Percentiles rank a stretch among this genome's conserved stretches.
These are phyloP conservation scores for Dione vanillae DNA, from an alignment of 2,888 invertebrate species.

Conservation along the genomic window DNA sequence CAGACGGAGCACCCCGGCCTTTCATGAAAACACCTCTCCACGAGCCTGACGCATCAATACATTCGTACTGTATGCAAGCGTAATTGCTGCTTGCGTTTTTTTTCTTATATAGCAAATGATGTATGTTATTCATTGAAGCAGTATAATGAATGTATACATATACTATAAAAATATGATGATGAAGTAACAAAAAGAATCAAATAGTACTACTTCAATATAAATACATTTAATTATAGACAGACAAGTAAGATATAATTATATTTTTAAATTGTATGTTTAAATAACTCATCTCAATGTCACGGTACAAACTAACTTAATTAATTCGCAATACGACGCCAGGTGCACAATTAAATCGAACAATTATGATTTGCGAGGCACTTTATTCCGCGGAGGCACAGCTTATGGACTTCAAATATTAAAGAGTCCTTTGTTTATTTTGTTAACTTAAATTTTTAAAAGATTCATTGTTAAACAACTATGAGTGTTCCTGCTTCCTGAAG, in stretches of 20 bases:
- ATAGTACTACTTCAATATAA: no score
- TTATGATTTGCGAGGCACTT: slow-evolving; percentile 41
- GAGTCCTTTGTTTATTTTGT: slow-evolving; percentile 37
- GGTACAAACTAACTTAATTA: slow-evolving; percentile 39
- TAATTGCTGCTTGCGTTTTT: slow-evolving; percentile 55
- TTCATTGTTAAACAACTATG: not conserved
- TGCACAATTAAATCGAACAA: slow-evolving; percentile 44
- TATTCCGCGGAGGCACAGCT: slow-evolving; percentile 37
- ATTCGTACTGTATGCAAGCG: slow-evolving; percentile 62
- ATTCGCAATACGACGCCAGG: slow-evolving; percentile 40
- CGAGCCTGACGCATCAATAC: slow-evolving; percentile 72
- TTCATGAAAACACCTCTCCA: slow-evolving; percentile 69
- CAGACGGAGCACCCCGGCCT: slow-evolving; percentile 72
- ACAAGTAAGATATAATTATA: not conserved
- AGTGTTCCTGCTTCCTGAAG: not conserved
- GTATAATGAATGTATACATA: not conserved
- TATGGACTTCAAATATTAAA: slow-evolving; percentile 37
- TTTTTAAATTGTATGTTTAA: slow-evolving; percentile 24
- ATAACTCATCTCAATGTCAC: slow-evolving; percentile 32
- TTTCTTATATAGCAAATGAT: slow-evolving; percentile 11
- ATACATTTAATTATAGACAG: not conserved
- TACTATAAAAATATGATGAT: not conserved
- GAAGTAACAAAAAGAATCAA: not conserved
- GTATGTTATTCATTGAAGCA: no score
- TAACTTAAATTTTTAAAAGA: slow-evolving; percentile 20